Evolutionary conservation across 2,797 vertebrate genomes (phyloP).

Genomic region (Benthosema pterotum): DNA sequence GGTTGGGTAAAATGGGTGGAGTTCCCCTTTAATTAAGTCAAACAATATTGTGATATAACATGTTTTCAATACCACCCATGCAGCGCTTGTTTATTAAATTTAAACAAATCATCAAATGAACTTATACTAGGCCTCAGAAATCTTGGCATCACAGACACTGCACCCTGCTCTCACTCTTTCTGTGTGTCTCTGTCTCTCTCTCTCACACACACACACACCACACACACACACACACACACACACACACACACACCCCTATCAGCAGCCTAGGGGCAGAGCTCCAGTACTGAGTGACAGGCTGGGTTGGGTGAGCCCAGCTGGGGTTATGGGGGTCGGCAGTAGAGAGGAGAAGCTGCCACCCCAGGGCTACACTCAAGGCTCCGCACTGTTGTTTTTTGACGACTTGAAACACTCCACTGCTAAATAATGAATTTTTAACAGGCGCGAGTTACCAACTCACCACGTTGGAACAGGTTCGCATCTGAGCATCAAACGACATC

Average conservation of each 20-base stretch:
- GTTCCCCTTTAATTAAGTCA: too few species aligned
- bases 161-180: not conserved
- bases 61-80: too few species aligned
- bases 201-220: constrained; percentile 29
- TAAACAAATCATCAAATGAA: constrained; percentile 27
- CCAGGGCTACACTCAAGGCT: constrained; percentile 77
- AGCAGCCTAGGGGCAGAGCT: constrained; percentile 71
- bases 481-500: constrained; percentile 68
- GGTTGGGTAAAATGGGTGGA: too few species aligned
- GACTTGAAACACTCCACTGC: constrained; percentile 85
- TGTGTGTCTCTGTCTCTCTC: not conserved
- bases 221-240: constrained; percentile 29
- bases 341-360: constrained; percentile 74
- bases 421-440: constrained; percentile 85
- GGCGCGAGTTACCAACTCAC: constrained; percentile 58
- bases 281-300: constrained; percentile 83
- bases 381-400: constrained; percentile 81
- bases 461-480: constrained; percentile 70
- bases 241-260: constrained; percentile 20
- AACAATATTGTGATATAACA: too few species aligned
- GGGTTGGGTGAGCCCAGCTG: constrained; percentile 77
- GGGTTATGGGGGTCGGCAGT: constrained; percentile 74
- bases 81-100: constrained; percentile 48
- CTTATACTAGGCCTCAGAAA: too few species aligned
- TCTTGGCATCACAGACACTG: constrained; percentile 51